Conservation (phyloP, 2,113 vertebrate species). For the Papio anubis region DNA sequence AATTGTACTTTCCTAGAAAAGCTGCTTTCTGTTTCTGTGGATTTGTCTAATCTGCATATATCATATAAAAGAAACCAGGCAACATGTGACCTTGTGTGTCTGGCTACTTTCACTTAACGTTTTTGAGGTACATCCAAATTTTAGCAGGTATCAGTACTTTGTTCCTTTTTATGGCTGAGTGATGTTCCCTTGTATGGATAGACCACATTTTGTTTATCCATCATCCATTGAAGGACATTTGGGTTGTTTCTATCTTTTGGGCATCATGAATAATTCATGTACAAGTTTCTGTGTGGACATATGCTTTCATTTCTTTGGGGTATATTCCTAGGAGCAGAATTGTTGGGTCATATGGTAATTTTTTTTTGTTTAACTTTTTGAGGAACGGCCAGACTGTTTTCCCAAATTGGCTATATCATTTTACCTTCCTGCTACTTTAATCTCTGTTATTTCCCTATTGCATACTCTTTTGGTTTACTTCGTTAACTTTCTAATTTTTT, state of each 20-base stretch:
- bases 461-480: neutral
- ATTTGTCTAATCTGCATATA: neutral
- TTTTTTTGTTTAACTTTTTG: neutral
- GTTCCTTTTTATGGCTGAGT: neutral
- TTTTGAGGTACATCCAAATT: neutral
- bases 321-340: neutral
- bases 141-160: fast-evolving
- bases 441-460: neutral
- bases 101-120: no score
- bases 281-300: neutral
- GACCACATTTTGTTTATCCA: neutral
- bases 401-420: fast-evolving
- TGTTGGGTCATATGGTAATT: neutral
- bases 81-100: neutral
- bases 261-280: fast-evolving
- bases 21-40: neutral
- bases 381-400: neutral
- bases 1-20: slow-evolving; percentile 27
- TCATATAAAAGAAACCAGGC: no score
- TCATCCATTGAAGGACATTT: fast-evolving
- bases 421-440: fast-evolving
- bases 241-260: neutral
- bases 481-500: neutral
- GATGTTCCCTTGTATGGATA: neutral
- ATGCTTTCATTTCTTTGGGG: neutral